Evolutionary conservation across 2,113 vertebrate genomes (phyloP).

Genomic region (Chascanopsetta lugubris): DNA sequence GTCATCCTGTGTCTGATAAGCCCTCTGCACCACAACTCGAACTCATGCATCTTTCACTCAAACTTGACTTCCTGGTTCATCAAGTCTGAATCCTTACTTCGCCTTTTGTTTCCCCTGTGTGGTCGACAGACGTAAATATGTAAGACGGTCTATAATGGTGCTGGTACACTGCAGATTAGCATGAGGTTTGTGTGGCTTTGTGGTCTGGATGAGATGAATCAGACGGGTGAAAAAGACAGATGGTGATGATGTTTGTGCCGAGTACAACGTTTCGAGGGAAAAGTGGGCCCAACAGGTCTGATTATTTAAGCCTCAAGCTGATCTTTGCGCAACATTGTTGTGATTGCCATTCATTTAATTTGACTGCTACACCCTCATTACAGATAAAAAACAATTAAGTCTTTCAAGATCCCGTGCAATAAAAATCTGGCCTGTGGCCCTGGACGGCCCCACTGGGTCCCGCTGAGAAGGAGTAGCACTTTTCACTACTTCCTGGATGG

Average conservation of each 20-base stretch:
- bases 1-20: background rate
- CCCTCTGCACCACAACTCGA: background rate
- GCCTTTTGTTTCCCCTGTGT: background rate
- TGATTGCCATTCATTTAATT: slow-evolving; percentile 40
- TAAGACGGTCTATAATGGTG: background rate
- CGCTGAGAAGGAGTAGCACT: slow-evolving; percentile 40
- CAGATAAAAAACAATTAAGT: slow-evolving; percentile 46
- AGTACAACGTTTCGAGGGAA: background rate
- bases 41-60: background rate
- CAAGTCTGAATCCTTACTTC: background rate
- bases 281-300: background rate
- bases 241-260: background rate
- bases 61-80: background rate
- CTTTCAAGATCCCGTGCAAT: slow-evolving; percentile 27
- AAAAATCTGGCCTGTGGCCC: slow-evolving; percentile 32
- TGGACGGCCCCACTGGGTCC: slow-evolving; percentile 51
- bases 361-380: slow-evolving; percentile 29
- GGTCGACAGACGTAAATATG: background rate
- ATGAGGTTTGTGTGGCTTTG: slow-evolving; percentile 3
- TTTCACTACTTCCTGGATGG: slow-evolving; percentile 63
- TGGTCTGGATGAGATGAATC: background rate
- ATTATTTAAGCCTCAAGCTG: background rate
- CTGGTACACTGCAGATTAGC: background rate
- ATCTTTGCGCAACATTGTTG: slow-evolving; percentile 28
- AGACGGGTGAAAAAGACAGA: background rate